A percentile compares a stretch with the other conserved stretches of the same genome.
These are phyloP conservation scores for Argyresthia goedartella DNA, from an alignment of 2,888 invertebrate species.

Conservation along the genomic window DNA sequence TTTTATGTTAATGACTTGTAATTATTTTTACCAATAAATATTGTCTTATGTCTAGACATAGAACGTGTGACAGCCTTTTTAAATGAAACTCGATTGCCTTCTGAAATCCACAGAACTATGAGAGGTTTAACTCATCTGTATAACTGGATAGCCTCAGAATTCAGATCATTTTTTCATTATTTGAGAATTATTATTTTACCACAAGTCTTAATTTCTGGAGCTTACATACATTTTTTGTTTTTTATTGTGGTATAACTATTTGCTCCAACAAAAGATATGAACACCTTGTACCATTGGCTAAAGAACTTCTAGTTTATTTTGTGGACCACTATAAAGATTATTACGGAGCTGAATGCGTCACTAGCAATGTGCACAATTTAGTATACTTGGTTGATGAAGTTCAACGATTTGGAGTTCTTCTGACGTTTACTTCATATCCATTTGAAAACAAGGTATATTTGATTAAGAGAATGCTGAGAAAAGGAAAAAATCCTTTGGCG, in stretches of 20 bases:
- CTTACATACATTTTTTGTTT: slow-evolving; percentile 11
- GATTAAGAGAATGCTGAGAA: slow-evolving; percentile 4
- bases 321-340: slow-evolving; percentile 8
- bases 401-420: slow-evolving; percentile 8
- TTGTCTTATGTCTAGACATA: too few species aligned
- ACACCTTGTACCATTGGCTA: slow-evolving; percentile 8
- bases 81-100: too few species aligned
- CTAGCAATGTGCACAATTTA: slow-evolving; percentile 16
- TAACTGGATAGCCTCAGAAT: slow-evolving; percentile 16
- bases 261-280: slow-evolving; percentile 11
- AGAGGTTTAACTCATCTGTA: slow-evolving; percentile 10
- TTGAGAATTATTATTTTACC: slow-evolving; percentile 13
- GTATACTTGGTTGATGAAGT: slow-evolving; percentile 11
- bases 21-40: too few species aligned
- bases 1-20: too few species aligned
- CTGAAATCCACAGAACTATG: slow-evolving; percentile 15
- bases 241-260: slow-evolving; percentile 15
- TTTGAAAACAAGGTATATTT: slow-evolving; percentile 7
- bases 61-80: too few species aligned
- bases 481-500: slow-evolving; percentile 10
- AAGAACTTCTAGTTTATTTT: slow-evolving; percentile 12
- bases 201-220: slow-evolving; percentile 7
- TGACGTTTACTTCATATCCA: slow-evolving; percentile 8
- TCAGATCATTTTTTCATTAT: slow-evolving; percentile 14
- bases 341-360: slow-evolving; percentile 13